Percentiles rank a stretch among this genome's conserved stretches.
Conservation (phyloP, 2,113 vertebrate species). For the Stegostoma tigrinum region DNA sequence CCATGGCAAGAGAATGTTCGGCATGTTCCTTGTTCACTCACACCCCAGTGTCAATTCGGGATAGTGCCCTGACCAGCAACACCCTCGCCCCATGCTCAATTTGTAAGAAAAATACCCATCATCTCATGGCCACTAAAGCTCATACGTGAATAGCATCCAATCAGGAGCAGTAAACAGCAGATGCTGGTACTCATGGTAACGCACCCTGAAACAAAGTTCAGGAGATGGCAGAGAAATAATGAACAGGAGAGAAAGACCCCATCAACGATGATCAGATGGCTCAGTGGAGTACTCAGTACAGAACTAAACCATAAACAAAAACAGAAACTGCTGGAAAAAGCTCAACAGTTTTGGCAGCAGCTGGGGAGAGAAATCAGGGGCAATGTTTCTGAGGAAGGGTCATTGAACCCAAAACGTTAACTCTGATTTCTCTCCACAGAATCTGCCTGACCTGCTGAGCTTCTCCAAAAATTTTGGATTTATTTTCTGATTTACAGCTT, state of each 20-base stretch:
- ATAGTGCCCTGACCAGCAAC: too few species aligned
- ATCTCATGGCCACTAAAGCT: neutral
- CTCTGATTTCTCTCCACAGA: too few species aligned
- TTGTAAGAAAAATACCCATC: neutral
- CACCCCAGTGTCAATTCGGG: neutral
- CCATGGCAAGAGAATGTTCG: neutral
- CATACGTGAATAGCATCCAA: neutral
- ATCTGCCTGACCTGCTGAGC: too few species aligned
- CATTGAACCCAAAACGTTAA: too few species aligned
- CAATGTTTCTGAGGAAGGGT: too few species aligned
- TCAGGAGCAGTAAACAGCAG: neutral
- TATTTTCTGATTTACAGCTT: too few species aligned
- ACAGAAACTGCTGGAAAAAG: too few species aligned
- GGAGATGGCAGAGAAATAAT: neutral
- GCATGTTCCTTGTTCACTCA: neutral
- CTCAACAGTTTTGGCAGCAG: too few species aligned
- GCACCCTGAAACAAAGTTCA: neutral
- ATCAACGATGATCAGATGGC: neutral
- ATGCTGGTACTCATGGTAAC: neutral
- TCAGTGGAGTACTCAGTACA: neutral
- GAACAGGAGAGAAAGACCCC: neutral
- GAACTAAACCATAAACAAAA: neutral
- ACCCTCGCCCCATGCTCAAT: too few species aligned
- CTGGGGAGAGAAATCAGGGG: too few species aligned
- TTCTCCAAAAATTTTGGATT: too few species aligned